A percentile compares a stretch with the other conserved stretches of the same genome.
Evolutionary conservation across 2,113 vertebrate species (phyloP).

Genomic region (rabbit (Oryctolagus cuniculus)): mOryCun1.1 NC_091432.1:216365001-216365500

Average conservation of each 20-base stretch:
- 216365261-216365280: background rate
- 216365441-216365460: background rate
- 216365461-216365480: background rate
- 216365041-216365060: no score
- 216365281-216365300: background rate
- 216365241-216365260: background rate
- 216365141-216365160: background rate
- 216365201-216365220: no score
- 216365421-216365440: no score
- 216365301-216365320: background rate
- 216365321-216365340: background rate
- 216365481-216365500: background rate
- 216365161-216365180: background rate
- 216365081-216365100: no score
- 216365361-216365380: background rate
- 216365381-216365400: background rate
- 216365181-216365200: background rate
- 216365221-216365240: background rate
- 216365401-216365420: background rate
- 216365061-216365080: no score
- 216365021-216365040: no score
- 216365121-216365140: no score
- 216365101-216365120: no score
- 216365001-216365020: no score
- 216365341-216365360: background rate